Base-by-base conservation (phyloP, 2,888 invertebrate genomes). In the Archaeoteleia sp. region DNA sequence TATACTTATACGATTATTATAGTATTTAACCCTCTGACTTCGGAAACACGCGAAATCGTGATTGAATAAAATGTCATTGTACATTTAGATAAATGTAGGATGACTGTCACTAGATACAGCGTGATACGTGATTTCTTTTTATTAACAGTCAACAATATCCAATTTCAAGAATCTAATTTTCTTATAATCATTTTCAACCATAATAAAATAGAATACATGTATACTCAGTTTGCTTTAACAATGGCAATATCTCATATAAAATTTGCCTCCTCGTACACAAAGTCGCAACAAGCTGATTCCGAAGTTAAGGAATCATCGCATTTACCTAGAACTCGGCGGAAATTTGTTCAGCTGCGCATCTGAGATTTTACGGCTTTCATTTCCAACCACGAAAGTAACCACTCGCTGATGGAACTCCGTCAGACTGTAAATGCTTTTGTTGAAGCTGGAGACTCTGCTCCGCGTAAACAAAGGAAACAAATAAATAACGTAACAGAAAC, bases 281-380 rank as follows among this genome's bases (percentile, higher is more conserved):
- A 20, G 20, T 5, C 5, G 60, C 54, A 66, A 46, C 48, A 46
- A 60, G 58, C 58, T 66, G 66, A 54, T 54, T 66, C 66, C 30
- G 54, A 60, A 4, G 58, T 66, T 66, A 58, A 66, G 58, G 66
- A 51, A 49, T 63, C 57, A 46, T 61, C 63, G 60, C 27, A 69
- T 75, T 82, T 83, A 82, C 83, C 82, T 81, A 79, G 76, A 69
- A 67, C 70, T 76, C 30, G 74, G 75, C 61, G 73, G 75, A 70
- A 75, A 78, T 74, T 79, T 78, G 78, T 80, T 78, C 67, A 76
- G 78, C 69, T 76, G 79, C 63, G 72, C 77, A 55, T 76, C 76
- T 37, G 76, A 73, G 67, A 73, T 79, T 71, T 75, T 62, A 57
- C 74, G 76, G 74, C 73, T 79, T 71, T 77, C 70, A 70, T 82